Conservation (phyloP, 2,797 vertebrate genomes). For the Rhinichthys osculus region DNA sequence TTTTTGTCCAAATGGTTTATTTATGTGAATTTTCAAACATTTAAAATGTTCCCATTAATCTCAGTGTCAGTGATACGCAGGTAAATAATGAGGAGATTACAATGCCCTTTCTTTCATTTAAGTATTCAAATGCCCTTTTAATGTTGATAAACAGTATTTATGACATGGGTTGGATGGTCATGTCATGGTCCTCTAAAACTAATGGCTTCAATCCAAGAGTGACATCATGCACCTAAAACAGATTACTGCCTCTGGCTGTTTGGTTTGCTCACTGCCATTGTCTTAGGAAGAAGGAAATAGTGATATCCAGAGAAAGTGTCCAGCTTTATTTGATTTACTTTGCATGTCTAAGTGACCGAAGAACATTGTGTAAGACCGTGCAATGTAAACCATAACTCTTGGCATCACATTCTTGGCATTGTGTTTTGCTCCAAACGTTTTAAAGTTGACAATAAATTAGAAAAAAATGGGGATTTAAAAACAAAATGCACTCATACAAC, state of each 20-base stretch:
- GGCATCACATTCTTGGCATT: background rate
- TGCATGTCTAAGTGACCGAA: conserved; percentile 2
- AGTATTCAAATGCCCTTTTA: background rate
- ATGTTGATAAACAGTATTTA: background rate
- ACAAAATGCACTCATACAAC: background rate
- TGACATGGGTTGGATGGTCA: background rate
- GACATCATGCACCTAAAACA: conserved; percentile 16
- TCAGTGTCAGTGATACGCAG: background rate
- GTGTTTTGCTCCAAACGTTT: background rate
- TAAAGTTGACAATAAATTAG: background rate
- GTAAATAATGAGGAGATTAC: background rate
- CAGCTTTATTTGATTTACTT: conserved; percentile 19
- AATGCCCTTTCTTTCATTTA: background rate
- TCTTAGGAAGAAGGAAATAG: background rate
- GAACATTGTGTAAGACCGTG: conserved; percentile 3
- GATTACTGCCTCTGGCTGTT: background rate
- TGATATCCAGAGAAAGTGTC: conserved; percentile 11
- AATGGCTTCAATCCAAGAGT: conserved; percentile 15
- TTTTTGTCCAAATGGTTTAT: background rate
- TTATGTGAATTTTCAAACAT: background rate
- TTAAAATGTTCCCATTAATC: background rate
- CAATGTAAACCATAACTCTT: conserved; percentile 19
- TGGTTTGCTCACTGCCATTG: conserved; percentile 31
- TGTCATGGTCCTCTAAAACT: background rate
- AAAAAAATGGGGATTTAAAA: background rate